Percentiles rank a stretch among this genome's conserved stretches.
These are phyloP conservation scores for Magallana nippona DNA, from an alignment of 2,888 invertebrate species.

Conservation along the genomic window DNA sequence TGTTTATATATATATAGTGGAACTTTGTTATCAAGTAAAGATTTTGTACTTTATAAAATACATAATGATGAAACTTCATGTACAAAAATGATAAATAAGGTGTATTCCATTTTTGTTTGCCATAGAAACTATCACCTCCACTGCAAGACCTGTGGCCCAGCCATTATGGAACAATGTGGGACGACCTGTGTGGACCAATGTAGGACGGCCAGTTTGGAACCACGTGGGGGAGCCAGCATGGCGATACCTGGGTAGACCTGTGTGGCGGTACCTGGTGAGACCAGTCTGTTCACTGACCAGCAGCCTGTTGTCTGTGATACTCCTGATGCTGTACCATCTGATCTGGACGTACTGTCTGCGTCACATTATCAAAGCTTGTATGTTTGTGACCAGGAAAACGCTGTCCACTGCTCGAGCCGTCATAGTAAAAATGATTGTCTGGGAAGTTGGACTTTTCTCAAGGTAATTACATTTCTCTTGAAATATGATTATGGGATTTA, in stretches of 20 bases:
- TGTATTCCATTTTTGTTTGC: constrained; percentile 6
- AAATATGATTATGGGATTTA: too few species aligned
- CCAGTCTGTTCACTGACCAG: constrained; percentile 38
- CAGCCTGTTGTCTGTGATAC: not conserved
- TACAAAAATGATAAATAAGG: too few species aligned
- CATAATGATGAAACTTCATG: too few species aligned
- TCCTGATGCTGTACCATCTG: not conserved
- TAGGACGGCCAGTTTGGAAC: constrained; percentile 58
- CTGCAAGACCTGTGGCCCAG: constrained; percentile 51
- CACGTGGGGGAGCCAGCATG: constrained; percentile 53
- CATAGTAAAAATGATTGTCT: not conserved
- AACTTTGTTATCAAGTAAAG: too few species aligned
- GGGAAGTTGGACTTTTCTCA: constrained; percentile 9
- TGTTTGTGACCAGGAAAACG: not conserved
- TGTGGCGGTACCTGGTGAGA: constrained; percentile 43
- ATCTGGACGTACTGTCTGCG: constrained; percentile 16
- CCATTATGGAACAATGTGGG: constrained; percentile 49
- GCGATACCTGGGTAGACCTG: constrained; percentile 46
- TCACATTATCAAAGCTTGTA: not conserved
- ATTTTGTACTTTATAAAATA: too few species aligned
- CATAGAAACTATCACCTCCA: constrained; percentile 58
- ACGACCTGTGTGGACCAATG: constrained; percentile 43
- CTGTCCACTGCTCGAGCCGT: constrained; percentile 6
- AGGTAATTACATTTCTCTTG: not conserved
- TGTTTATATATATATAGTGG: too few species aligned